Conservation (phyloP, 2,888 invertebrate species). For the Lithophane semibrunnea region DNA sequence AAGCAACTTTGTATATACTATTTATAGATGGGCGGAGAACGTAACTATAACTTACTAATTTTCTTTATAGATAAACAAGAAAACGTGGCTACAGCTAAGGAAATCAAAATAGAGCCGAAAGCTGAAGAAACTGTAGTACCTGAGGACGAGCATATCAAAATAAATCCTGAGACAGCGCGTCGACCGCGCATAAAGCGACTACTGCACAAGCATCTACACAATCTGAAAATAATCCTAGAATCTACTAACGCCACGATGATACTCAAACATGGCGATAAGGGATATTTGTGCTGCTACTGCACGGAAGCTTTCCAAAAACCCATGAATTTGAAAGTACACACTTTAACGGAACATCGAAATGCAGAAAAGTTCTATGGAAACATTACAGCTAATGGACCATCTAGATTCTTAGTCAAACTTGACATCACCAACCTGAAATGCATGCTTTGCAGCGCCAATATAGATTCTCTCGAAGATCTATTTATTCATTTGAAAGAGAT, state of each 20-base stretch:
- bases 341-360: slow-evolving; percentile 49
- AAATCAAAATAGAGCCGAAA: slow-evolving; percentile 12
- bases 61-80: slow-evolving; percentile 52
- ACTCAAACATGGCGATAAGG: slow-evolving; percentile 62
- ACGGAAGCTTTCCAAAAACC: slow-evolving; percentile 68
- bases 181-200: slow-evolving; percentile 20
- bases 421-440: slow-evolving; percentile 57
- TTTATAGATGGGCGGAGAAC: slow-evolving; percentile 6
- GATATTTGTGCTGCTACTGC: slow-evolving; percentile 77
- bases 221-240: slow-evolving; percentile 44
- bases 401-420: slow-evolving; percentile 43
- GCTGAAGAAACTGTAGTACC: background rate
- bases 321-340: slow-evolving; percentile 75
- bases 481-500: slow-evolving; percentile 49
- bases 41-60: slow-evolving; percentile 39
- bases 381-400: slow-evolving; percentile 15
- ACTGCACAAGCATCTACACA: slow-evolving; percentile 45
- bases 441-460: slow-evolving; percentile 49
- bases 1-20: background rate
- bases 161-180: background rate
- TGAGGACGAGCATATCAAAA: background rate
- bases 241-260: slow-evolving; percentile 46
- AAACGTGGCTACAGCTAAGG: slow-evolving; percentile 1
- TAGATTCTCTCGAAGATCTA: slow-evolving; percentile 53
- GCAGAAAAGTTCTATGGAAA: slow-evolving; percentile 38